phyloP scores from a whole-genome alignment of 2,797 vertebrate species.

The Distichodus sexfasciatus region DNA sequence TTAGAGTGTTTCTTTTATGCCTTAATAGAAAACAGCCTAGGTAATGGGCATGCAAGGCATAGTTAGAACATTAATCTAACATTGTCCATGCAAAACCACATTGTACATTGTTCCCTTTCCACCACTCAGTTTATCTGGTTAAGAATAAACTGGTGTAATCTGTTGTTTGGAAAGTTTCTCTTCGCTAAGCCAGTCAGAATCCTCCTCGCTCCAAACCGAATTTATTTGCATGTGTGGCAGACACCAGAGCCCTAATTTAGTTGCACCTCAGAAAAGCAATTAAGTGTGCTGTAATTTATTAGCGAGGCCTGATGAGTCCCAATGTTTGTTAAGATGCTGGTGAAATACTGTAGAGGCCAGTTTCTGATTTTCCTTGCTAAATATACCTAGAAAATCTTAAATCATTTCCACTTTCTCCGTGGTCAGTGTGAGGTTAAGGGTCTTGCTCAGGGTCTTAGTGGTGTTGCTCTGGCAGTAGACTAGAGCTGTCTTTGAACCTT shows the following conservation, averaged over 20 bases:
- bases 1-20: constrained; percentile 13
- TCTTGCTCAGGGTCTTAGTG: too few species aligned
- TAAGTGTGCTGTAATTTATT: neutral
- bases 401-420: too few species aligned
- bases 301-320: neutral
- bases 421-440: too few species aligned
- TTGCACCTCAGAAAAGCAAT: neutral
- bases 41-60: constrained; percentile 29
- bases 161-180: too few species aligned
- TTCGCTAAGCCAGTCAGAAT: neutral
- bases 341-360: too few species aligned
- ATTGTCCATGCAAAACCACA: neutral
- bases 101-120: neutral
- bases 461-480: too few species aligned
- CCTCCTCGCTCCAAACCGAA: neutral
- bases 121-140: too few species aligned
- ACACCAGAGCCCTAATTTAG: neutral
- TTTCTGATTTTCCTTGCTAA: too few species aligned
- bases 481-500: too few species aligned
- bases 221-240: neutral
- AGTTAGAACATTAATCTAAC: constrained; percentile 25
- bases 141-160: too few species aligned
- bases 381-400: too few species aligned
- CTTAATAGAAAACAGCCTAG: constrained; percentile 29
- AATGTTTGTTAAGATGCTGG: too few species aligned